Percentiles rank a stretch among this genome's conserved stretches.
phyloP scores from a whole-genome alignment of 2,797 vertebrate genomes.

The Xerus rutilus region DNA sequence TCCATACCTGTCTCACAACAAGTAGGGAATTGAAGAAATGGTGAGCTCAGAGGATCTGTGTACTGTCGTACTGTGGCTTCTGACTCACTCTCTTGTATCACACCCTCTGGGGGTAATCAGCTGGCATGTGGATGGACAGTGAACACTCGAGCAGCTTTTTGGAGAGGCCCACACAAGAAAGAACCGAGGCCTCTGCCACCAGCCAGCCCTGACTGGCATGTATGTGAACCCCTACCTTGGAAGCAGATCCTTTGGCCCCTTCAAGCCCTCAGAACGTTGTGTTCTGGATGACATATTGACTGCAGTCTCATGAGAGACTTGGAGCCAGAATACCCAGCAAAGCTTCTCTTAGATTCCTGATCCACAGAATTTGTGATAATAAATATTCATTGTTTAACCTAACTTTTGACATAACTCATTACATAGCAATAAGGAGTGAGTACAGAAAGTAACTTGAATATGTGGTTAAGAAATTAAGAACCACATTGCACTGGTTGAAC shows the following conservation, averaged over 20 bases:
- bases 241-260: neutral
- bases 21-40: neutral
- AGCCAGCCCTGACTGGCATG: neutral
- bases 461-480: neutral
- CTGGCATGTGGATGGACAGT: neutral
- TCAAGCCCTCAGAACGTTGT: neutral
- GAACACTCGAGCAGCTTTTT: neutral
- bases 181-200: neutral
- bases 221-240: neutral
- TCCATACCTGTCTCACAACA: neutral
- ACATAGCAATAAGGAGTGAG: neutral
- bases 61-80: neutral
- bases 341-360: neutral
- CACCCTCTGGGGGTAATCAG: neutral
- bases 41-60: neutral
- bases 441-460: neutral
- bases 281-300: neutral
- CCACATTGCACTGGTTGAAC: neutral
- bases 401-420: neutral
- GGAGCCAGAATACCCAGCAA: neutral
- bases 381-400: neutral
- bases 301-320: neutral
- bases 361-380: neutral
- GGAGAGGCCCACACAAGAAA: neutral
- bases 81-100: too few relatives aligned